phyloP scores from a whole-genome alignment of 2,797 vertebrate species.

The Liparis tanakae region DNA sequence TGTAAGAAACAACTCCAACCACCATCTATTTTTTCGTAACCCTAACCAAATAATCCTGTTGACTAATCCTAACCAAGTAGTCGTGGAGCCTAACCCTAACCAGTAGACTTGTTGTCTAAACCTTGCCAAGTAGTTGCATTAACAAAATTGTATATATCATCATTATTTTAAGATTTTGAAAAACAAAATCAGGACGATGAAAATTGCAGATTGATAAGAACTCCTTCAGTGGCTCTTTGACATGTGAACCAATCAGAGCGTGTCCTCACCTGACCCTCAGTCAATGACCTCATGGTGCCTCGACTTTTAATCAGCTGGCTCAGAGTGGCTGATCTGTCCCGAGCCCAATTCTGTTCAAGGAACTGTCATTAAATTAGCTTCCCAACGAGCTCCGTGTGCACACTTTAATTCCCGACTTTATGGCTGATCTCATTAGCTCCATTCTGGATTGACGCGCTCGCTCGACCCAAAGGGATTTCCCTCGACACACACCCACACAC shows the following conservation, averaged over 20 bases:
- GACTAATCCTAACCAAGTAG: too few species aligned
- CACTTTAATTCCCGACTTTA: slow-evolving; percentile 62
- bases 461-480: slow-evolving; percentile 46
- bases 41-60: too few species aligned
- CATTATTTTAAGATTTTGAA: background rate
- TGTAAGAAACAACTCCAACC: too few species aligned
- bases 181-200: background rate
- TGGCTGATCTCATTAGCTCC: slow-evolving; percentile 61
- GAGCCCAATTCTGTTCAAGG: slow-evolving; percentile 23
- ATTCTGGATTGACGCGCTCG: slow-evolving; percentile 21
- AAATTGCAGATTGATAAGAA: background rate
- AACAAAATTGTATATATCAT: background rate
- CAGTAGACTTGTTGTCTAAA: too few species aligned
- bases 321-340: slow-evolving; percentile 46
- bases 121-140: too few species aligned
- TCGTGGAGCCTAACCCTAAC: too few species aligned
- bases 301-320: slow-evolving; percentile 20
- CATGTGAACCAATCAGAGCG: background rate
- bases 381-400: slow-evolving; percentile 49
- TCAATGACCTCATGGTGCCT: slow-evolving; percentile 29
- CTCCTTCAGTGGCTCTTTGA: background rate
- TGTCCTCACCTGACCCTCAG: slow-evolving; percentile 13
- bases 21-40: too few species aligned
- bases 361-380: slow-evolving; percentile 59
- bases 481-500: slow-evolving; percentile 2